phyloP scores from a whole-genome alignment of 2,113 vertebrate species.

The Oryzias curvinotus region DNA sequence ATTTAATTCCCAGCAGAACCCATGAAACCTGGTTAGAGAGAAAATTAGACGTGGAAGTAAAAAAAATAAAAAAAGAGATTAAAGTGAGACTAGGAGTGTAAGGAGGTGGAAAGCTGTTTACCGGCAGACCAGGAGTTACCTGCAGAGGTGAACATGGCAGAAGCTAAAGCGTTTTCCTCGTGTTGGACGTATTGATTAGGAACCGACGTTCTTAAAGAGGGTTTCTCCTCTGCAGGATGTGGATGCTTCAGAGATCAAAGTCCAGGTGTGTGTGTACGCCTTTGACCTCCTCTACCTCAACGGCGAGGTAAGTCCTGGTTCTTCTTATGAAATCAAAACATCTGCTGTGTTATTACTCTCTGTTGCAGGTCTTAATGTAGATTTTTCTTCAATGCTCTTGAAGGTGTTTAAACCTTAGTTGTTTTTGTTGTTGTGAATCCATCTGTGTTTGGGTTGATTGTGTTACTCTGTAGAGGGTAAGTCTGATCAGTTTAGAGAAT shows the following conservation, averaged over 20 bases:
- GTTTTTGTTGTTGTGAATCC: too few species aligned
- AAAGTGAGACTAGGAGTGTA: constrained; percentile 19
- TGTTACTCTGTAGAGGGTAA: too few species aligned
- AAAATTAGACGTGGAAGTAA: constrained; percentile 13
- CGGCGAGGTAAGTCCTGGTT: constrained; percentile 81
- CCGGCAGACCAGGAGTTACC: constrained; percentile 9
- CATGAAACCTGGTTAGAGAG: constrained; percentile 8
- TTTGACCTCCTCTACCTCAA: constrained; percentile 92
- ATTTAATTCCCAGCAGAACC: too few species aligned
- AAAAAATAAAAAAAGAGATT: constrained; percentile 27
- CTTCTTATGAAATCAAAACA: constrained; percentile 7
- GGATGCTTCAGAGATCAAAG: constrained; percentile 86
- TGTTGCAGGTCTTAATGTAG: constrained; percentile 2
- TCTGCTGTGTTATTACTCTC: not conserved
- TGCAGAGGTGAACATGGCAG: constrained; percentile 24
- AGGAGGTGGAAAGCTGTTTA: constrained; percentile 17
- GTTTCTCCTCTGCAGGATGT: constrained; percentile 78
- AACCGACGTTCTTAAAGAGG: constrained; percentile 46
- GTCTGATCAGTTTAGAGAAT: too few species aligned
- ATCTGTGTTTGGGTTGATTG: too few species aligned
- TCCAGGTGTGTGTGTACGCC: constrained; percentile 90
- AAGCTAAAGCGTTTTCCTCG: constrained; percentile 54
- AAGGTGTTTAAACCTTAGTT: too few species aligned
- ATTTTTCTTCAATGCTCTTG: not conserved
- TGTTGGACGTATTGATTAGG: constrained; percentile 47